Conservation (phyloP, 1,140 invertebrate species). For the Triops longicaudatus region DNA sequence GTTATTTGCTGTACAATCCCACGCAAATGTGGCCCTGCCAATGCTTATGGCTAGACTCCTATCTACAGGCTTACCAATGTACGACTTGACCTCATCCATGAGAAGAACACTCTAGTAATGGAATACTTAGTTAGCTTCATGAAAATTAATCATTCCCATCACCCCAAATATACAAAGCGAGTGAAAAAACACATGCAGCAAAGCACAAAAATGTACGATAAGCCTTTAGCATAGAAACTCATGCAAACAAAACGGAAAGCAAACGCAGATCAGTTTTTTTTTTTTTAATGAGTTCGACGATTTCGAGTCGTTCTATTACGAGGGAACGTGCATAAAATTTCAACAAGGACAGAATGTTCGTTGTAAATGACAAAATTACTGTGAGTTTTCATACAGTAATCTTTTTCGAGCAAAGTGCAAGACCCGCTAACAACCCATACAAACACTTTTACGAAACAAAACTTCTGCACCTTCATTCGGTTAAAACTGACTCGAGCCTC, state of each 20-base stretch:
- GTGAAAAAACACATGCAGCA: not conserved
- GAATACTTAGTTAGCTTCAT: not conserved
- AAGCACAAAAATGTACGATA: no score
- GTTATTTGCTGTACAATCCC: conserved; percentile 35
- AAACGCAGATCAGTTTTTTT: no score
- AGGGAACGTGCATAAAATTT: no score
- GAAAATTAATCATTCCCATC: not conserved
- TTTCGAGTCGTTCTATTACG: no score
- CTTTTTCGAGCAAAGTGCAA: not conserved
- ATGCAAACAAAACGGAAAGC: no score
- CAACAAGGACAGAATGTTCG: not conserved
- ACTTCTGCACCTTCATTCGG: conserved; percentile 19
- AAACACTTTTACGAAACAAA: not conserved
- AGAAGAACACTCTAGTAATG: conserved; percentile 40
- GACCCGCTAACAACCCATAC: no score
- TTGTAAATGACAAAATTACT: no score
- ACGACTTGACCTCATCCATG: conserved; percentile 42
- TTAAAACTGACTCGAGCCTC: conserved; percentile 23
- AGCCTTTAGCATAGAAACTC: no score
- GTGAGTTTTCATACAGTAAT: not conserved
- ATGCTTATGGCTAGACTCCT: conserved; percentile 45
- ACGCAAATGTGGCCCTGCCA: conserved; percentile 47
- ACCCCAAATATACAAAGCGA: not conserved
- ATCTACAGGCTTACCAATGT: conserved; percentile 41
- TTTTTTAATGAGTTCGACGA: no score